Evolutionary conservation across 2,888 invertebrate genomes (phyloP), one percentile per base, ranked within the genome.

Genomic region (Habroteleia sp.): DNA sequence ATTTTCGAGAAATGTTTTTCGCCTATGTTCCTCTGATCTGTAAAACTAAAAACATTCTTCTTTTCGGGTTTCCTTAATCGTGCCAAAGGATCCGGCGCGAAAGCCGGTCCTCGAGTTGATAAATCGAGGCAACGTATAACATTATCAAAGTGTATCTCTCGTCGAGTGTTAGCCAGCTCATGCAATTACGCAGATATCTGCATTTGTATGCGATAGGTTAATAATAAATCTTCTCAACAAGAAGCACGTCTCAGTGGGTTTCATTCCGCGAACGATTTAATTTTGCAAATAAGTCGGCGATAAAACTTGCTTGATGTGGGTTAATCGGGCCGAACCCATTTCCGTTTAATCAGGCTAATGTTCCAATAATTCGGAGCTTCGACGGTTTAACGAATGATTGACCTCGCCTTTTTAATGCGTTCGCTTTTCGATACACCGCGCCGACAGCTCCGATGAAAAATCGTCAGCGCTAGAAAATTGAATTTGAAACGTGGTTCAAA

Each of bases 331-430:
- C 88, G 79, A 79, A 84, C 87, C 88, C 85, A 84, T 63, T 81
- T 81, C 79, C 74, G 78, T 86, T 82, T 85, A 88, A 88, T 88
- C 87, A 88, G 83, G 85, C 87, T 87, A 87, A 88, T 88, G 88
- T 85, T 85, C 83, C 81, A 82, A 86, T 87, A 87, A 88, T 88
- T 87, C 77, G 82, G 76, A 72, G 78, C 82, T 83, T 83, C 80
- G 80, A 76, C 76, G 79, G 74, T 66, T 80, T 82, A 84, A 85
- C 82, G 82, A 85, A 85, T 81, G 82, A 84, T 48, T 41, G 41
- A 39, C 86, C 84, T 85, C 84, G 81, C 84, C 82, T 76, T 62
- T 39, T 63, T 37, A 52, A 66, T 39, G 23, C 42, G 20, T 63
- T 63, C 29, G 16, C 8, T 46, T 8, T 8, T 46, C 11, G 29